Percentiles rank a stretch among this genome's conserved stretches.
phyloP scores from a whole-genome alignment of 2,797 vertebrate species.

The Martes flavigula region DNA sequence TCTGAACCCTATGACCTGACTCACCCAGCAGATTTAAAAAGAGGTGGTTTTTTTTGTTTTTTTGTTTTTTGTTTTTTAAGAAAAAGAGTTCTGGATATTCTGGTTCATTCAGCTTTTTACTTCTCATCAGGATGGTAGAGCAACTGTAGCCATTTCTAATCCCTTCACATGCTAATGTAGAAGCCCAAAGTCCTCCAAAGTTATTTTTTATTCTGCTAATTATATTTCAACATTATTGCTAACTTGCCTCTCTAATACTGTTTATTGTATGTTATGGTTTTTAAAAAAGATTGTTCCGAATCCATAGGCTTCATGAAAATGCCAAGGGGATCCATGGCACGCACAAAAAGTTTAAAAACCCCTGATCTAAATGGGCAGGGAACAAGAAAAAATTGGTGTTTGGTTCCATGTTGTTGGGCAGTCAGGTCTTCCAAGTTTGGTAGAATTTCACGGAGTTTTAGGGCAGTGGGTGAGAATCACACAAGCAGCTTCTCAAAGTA shows the following conservation, averaged over 20 bases:
- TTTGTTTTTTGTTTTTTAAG: neutral
- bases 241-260: neutral
- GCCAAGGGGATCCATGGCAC: neutral
- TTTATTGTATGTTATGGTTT: neutral
- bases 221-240: neutral
- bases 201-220: neutral
- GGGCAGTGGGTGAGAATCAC: neutral
- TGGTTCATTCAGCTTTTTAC: neutral
- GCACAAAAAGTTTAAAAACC: neutral
- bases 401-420: constrained; percentile 58
- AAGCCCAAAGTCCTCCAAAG: neutral
- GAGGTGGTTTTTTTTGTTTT: neutral
- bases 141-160: neutral
- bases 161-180: neutral
- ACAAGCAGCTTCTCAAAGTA: neutral
- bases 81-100: neutral
- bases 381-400: constrained; percentile 4
- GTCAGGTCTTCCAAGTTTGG: neutral
- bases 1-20: neutral
- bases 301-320: neutral
- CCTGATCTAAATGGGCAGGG: neutral
- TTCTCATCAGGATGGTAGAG: neutral
- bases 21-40: neutral
- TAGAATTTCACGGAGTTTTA: constrained; percentile 28
- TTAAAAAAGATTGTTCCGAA: neutral